A percentile compares a stretch with the other conserved stretches of the same genome.
Evolutionary conservation across 1,140 invertebrate genomes (phyloP).

Genomic region (Parapsyche elsis): DNA sequence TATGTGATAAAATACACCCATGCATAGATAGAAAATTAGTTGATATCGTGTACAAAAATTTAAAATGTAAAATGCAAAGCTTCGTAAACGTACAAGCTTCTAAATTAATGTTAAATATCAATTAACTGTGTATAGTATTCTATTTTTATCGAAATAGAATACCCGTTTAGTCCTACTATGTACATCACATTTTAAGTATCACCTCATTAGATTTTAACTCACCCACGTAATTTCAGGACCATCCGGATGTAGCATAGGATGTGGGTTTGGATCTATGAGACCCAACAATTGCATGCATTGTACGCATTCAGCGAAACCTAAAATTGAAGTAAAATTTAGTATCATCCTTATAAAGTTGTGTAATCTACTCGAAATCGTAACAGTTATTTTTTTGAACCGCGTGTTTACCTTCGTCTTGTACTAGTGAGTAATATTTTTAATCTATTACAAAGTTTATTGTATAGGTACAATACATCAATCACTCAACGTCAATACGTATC

Average conservation of each 20-base stretch:
- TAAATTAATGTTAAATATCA: too few species aligned
- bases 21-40: too few species aligned
- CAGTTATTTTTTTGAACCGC: too few species aligned
- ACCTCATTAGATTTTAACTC: conserved; percentile 59
- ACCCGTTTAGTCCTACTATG: too few species aligned
- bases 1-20: conserved; percentile 13
- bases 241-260: conserved; percentile 90
- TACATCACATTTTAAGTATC: too few species aligned
- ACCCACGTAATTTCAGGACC: conserved; percentile 98
- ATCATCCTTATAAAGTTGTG: too few species aligned
- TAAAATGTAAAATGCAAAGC: too few species aligned
- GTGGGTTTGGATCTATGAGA: conserved; percentile 85
- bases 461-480: conserved; percentile 13
- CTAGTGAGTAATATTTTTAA: background rate
- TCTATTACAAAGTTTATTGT: background rate
- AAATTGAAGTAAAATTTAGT: background rate
- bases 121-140: background rate
- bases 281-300: conserved; percentile 88
- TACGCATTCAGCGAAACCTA: conserved; percentile 90
- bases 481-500: conserved; percentile 1
- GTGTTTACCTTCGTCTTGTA: too few species aligned
- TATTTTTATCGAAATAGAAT: too few species aligned
- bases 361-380: too few species aligned
- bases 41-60: too few species aligned
- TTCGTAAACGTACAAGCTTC: too few species aligned